phyloP scores from a whole-genome alignment of 2,113 vertebrate genomes.

The Sphaerodactylus townsendi region DNA sequence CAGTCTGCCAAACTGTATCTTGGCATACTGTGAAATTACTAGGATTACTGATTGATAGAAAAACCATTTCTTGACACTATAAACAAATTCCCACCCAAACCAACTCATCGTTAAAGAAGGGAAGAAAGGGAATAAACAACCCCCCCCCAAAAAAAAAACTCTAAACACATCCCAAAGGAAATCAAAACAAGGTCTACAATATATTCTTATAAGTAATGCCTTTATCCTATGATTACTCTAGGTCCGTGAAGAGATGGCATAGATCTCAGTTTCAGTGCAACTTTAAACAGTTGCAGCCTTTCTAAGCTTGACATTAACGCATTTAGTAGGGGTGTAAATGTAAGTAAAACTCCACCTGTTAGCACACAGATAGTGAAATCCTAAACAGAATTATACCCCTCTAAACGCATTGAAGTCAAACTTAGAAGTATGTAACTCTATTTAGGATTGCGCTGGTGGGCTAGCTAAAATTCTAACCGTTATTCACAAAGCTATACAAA shows the following conservation, averaged over 20 bases:
- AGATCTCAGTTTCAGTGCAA: not conserved
- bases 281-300: too few relatives aligned
- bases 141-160: too few relatives aligned
- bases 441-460: too few relatives aligned
- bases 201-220: not conserved
- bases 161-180: not conserved
- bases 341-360: too few relatives aligned
- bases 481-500: slow-evolving; percentile 18
- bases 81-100: not conserved
- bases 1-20: not conserved
- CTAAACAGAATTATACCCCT: too few relatives aligned
- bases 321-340: too few relatives aligned
- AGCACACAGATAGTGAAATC: too few relatives aligned
- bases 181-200: not conserved
- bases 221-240: not conserved
- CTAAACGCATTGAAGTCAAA: too few relatives aligned
- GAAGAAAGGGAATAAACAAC: not conserved
- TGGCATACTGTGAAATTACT: not conserved
- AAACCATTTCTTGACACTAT: not conserved
- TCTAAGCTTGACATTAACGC: too few relatives aligned
- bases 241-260: not conserved
- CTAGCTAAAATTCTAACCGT: not conserved
- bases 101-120: not conserved
- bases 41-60: not conserved
- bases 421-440: too few relatives aligned